Percentiles rank a stretch among this genome's conserved stretches.
phyloP scores from a whole-genome alignment of 2,797 vertebrate species.

The Forpus xanthops region DNA sequence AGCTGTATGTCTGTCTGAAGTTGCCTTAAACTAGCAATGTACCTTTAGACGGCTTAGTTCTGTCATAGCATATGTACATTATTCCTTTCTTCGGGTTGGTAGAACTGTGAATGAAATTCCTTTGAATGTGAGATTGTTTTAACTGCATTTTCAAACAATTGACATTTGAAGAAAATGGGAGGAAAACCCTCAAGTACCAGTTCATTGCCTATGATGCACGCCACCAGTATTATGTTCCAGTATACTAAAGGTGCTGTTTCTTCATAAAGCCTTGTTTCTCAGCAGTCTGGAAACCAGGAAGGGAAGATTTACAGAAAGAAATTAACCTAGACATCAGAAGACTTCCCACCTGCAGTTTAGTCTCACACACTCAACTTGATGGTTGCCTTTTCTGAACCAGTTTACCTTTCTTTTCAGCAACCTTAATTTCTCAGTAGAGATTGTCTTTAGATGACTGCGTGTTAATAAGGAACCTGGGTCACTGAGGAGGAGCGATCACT shows the following conservation, averaged over 20 bases:
- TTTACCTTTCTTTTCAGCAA: not conserved
- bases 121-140: not conserved
- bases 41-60: not conserved
- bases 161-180: not conserved
- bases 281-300: not conserved
- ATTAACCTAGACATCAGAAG: not conserved
- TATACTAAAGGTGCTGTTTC: not conserved
- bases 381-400: not conserved
- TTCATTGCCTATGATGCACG: not conserved
- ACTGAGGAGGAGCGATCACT: not conserved
- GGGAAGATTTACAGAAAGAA: not conserved
- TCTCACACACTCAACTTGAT: not conserved
- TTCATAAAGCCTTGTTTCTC: not conserved
- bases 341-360: not conserved
- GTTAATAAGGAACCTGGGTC: not conserved
- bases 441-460: not conserved
- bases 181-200: not conserved
- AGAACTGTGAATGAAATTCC: not conserved
- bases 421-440: not conserved
- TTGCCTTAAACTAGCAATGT: not conserved
- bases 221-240: not conserved
- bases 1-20: not conserved
- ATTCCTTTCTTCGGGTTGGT: not conserved
- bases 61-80: not conserved
- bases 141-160: not conserved